Base-by-base conservation (phyloP, 2,797 vertebrate species). In the Ctenopoma kingsleyae region DNA sequence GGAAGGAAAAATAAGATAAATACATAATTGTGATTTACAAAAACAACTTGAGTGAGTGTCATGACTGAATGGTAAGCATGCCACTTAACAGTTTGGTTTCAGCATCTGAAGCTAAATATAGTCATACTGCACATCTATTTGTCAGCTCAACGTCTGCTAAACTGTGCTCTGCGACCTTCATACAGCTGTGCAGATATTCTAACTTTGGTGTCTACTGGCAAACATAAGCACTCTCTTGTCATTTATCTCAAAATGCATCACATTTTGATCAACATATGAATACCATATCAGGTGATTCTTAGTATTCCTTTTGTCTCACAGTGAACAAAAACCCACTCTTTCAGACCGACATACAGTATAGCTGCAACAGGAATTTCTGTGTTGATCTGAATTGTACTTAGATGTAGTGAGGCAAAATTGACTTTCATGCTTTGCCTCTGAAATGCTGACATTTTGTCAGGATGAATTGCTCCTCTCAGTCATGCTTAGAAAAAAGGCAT, bases 381-480 rank as follows among this genome's bases (percentile, higher is more conserved):
- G 8, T 35, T 9, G 17, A 17, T 44, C 8, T 20, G 41, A n/a
- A 8, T 17, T 16, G 6, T 30, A 30, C 27, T 30, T 48, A 57
- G n/a, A 19, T n/a, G 17, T 19, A 52, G 17, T 3, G 32, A 47
- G 12, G 30, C 1, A n/a, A 53, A 43, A 36, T 20, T 2, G 13
- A 40, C 30, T 55, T 47, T 58, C 12, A 30, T 48, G 3, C 36
- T 8, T 25, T 22, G n/a, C 23, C 17, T 16, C 41, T 22, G 22
- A 47, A 62, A 57, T 36, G 40, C 22, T 76, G 25, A 8, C 27
- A 63, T 8, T 41, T 1, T 32, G 25, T 63, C 20, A 19, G 40
- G 2, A 15, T 58, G 43, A 38, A 59, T 64, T 53, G 40, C 54
- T 56, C 20, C 4, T 20, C 44, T 20, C 27, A 51, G 32, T 59